Base-by-base conservation (phyloP, 1,140 invertebrate genomes). In the Drosophila prosaltans region DNA sequence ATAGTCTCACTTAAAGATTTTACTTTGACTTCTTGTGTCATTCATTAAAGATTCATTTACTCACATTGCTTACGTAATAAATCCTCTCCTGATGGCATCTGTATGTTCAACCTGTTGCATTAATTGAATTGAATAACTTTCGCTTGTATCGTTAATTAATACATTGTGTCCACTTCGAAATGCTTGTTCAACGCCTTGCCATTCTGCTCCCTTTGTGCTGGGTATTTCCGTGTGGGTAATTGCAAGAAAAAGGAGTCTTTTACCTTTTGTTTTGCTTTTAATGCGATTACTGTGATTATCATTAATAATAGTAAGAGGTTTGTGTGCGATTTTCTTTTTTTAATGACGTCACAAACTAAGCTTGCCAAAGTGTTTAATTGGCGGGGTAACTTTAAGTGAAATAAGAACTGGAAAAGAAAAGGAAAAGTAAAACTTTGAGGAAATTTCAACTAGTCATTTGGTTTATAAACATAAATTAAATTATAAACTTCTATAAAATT, bases 261-360 rank as follows among this genome's bases (percentile, higher is more conserved):
- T 51, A 10, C 8, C 48, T 40, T 69, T 54, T 43, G 55, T 3
- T 58, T 39, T 21, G 41, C 40, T 58, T 36, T 58, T 68, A 82
- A 75, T 69, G 64, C 60, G 55, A 82, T 70, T 81, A 77, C 65
- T 57, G 48, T 65, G 51, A 69, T 86, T 79, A 73, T 59, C 28
- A 51, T 60, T 51, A 77, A 74, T 81, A 65, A 67, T 51, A 62
- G 39, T 55, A 59, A 43, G 26, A 36, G 8, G 8, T 11, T 51
- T 24, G n/a, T 63, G 28, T 51, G 21, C 3, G 28, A 54, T 55
- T 59, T 65, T 60, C 67, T 36, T 78, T 57, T 65, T 66, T 57
- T 41, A 72, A 65, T 84, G 30, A 63, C 36, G 64, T 43, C 41
- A 16, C 41, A 26, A 51, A 26, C 9, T 65, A 55, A 72, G 65